Evolutionary conservation across 1,140 invertebrate genomes (phyloP), one percentile per base, ranked within the genome.

Genomic region (Coelopa frigida): DNA sequence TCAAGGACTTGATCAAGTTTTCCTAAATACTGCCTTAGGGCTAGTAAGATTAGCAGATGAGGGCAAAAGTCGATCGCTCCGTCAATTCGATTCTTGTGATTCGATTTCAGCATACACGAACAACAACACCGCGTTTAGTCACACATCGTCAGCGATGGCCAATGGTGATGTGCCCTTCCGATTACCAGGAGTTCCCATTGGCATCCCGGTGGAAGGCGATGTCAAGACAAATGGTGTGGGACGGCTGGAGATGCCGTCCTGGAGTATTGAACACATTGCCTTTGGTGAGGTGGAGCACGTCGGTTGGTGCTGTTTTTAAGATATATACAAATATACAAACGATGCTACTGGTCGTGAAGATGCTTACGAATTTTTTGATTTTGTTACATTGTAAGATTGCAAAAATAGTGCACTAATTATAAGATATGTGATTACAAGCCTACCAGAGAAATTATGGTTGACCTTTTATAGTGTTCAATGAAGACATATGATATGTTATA

Each of bases 1-100:
- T 14, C 71, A 81, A 75, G 84, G 82, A 4, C 78, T 86, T 26
- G 79, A 84, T 46, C 74, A 81, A 53, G 77, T 85, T 2, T 86
- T 86, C 53, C 55, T 79, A 6, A 72, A 73, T 20, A 78, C 78
- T n/a, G 83, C 82, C 0, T 62, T 70, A 22, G 76, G 77, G 6
- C 63, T 87, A 4, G 61, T 77, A 3, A 73, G 66, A 27, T 50
- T 76, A 27, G 68, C 69, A 5, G 61, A 71, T 37, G 71, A 75
- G 48, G 67, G 70, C 36, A 58, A 76, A 35, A 68, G 67, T 4
- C 69, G 60, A 12, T 71, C 73, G 20, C 46, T 81, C 7, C 72
- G 69, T 50, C 70, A 76, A 40, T 72, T 74, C 32, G 72, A 80
- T 44, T 74, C 71, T 1, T 65, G 56, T 18, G 72, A 72, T 31